Percentiles rank a stretch among this genome's conserved stretches.
Conservation (phyloP, 37 sponge, comb jelly and placozoan species). For the Chondrosia reniformis region DNA sequence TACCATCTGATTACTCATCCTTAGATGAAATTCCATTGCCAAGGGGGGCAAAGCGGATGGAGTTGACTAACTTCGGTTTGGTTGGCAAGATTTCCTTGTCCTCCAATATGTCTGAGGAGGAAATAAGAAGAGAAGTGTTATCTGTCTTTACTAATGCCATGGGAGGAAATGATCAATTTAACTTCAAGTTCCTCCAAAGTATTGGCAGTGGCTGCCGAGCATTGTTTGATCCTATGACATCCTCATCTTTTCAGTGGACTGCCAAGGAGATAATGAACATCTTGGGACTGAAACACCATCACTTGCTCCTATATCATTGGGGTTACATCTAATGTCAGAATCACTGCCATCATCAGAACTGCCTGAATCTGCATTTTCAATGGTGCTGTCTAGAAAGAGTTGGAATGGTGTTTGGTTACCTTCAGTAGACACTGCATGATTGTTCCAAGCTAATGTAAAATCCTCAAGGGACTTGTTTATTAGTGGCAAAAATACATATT, state of each 20-base stretch:
- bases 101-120: neutral
- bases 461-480: too few species aligned
- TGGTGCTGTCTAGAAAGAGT: neutral
- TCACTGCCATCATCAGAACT: too few species aligned
- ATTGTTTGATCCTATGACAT: neutral
- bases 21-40: neutral
- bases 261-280: neutral
- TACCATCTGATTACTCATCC: neutral
- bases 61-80: neutral
- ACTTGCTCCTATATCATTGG: too few species aligned
- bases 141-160: neutral
- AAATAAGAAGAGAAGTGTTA: neutral
- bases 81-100: neutral
- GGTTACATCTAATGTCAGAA: too few species aligned
- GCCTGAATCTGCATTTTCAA: neutral
- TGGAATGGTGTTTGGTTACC: neutral
- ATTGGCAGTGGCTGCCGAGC: neutral
- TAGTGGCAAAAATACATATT: neutral
- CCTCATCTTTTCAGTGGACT: neutral
- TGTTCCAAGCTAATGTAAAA: neutral
- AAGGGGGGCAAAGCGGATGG: neutral
- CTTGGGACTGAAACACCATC: neutral
- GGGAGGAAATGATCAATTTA: neutral
- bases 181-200: neutral
- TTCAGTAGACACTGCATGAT: slow-evolving; percentile 2